Base-by-base conservation (phyloP, 2,113 vertebrate genomes). In the Myotis davidii region DNA sequence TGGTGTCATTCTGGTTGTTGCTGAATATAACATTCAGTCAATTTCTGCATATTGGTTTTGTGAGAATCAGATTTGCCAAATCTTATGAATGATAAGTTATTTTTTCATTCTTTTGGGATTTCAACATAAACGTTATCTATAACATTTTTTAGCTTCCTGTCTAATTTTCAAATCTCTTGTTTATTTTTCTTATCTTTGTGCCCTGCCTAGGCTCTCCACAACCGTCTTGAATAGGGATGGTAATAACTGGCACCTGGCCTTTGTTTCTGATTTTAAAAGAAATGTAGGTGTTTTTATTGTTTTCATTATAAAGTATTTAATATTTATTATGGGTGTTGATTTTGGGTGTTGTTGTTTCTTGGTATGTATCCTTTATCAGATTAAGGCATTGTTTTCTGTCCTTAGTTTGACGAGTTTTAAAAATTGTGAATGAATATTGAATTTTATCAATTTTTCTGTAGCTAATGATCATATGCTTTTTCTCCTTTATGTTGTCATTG, bases 61-160 rank as follows among this genome's bases (percentile, higher is more conserved):
- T 79, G 73, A 88, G 73, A 69, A 25, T 91, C 61, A 82, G 12
- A 88, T 85, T 81, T 85, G 50, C 29, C 81, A 34, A 89, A 50
- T 79, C 56, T 78, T 39, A 88, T 2, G 17, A 81, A 39, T 81
- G 59, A 59, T 37, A 29, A 61, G 73, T 85, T 73, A 29, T 56
- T n/a, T 83, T 90, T 70, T 76, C 34, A 11, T 92, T 89, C 42
- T 85, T 89, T 89, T 23, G 54, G 25, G 21, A 84, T 90, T 85
- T 93, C 45, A 65, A 72, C 21, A 56, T 52, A 85, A 72, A 67
- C 14, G 18, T 56, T 81, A 34, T 77, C 89, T 65, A 72, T 61
- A 77, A 64, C 16, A 78, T 29, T 72, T 72, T 88, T 92, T 88
- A 73, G 18, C 14, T 79, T 67, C 29, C 42, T 76, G 27, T 50